phyloP scores from a whole-genome alignment of 1,140 invertebrate species.

The Heliothis subflexa region DNA sequence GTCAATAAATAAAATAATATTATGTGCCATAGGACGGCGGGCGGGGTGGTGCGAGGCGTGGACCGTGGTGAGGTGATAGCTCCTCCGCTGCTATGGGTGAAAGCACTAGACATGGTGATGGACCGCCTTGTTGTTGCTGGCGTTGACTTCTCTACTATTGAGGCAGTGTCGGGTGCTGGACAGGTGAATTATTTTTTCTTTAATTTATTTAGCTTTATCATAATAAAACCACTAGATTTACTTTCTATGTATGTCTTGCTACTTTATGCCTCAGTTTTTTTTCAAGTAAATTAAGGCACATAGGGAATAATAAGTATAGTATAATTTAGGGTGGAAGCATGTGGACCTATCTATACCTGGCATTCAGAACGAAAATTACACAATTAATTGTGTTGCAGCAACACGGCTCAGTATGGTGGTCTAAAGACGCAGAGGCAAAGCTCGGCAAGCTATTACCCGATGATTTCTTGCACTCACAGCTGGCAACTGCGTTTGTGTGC shows the following conservation, averaged over 20 bases:
- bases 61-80: constrained; percentile 90
- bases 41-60: constrained; percentile 91
- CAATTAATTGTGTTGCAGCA: constrained; percentile 88
- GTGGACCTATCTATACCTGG: too few species aligned
- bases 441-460: constrained; percentile 90
- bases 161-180: constrained; percentile 94
- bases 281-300: too few species aligned
- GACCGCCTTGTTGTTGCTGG: constrained; percentile 93
- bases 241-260: too few species aligned
- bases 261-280: too few species aligned
- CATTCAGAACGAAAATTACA: too few species aligned
- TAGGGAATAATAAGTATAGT: too few species aligned
- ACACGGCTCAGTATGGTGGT: constrained; percentile 99
- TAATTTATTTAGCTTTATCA: background rate
- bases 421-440: constrained; percentile 89
- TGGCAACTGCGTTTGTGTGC: constrained; percentile 91
- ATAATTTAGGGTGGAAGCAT: too few species aligned
- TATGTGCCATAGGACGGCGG: constrained; percentile 88
- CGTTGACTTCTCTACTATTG: constrained; percentile 93
- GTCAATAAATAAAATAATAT: background rate
- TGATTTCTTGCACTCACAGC: constrained; percentile 94
- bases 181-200: constrained; percentile 88
- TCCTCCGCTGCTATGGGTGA: constrained; percentile 97
- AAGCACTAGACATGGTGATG: constrained; percentile 96
- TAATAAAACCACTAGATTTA: background rate